These are phyloP conservation scores for Cecropterus lyciades DNA, from an alignment of 1,140 invertebrate species.

Conservation along the genomic window DNA sequence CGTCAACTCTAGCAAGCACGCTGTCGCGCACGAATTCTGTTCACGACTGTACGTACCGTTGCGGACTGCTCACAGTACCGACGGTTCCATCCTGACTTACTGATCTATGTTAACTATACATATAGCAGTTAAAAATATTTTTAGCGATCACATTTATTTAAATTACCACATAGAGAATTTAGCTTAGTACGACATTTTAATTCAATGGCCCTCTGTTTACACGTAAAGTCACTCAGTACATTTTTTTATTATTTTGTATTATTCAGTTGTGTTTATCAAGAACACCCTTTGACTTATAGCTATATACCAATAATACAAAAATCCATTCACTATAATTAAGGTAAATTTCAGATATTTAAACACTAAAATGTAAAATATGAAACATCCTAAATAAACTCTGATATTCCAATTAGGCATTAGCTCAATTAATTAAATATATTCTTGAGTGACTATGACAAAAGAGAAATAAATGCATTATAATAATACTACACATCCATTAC, in stretches of 20 bases:
- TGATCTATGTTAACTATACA: conserved; percentile 77
- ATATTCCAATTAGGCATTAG: conserved; percentile 84
- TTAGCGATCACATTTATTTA: conserved; percentile 82
- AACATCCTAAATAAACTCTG: conserved; percentile 84
- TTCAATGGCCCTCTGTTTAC: conserved; percentile 83
- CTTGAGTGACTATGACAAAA: conserved; percentile 82
- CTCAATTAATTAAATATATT: conserved; percentile 82
- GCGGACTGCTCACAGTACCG: conserved; percentile 47
- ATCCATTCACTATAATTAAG: conserved; percentile 83
- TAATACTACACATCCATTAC: conserved; percentile 81
- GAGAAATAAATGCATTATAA: conserved; percentile 83
- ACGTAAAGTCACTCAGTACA: conserved; percentile 84
- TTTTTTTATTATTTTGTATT: conserved; percentile 75
- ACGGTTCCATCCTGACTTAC: conserved; percentile 66
- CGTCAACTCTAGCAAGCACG: conserved; percentile 13
- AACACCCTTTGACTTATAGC: conserved; percentile 81
- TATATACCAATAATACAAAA: conserved; percentile 84
- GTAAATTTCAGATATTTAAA: conserved; percentile 84
- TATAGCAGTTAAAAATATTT: conserved; percentile 82
- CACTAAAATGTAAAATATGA: conserved; percentile 83
- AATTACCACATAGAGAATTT: conserved; percentile 82
- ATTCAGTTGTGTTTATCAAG: conserved; percentile 79
- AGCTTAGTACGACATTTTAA: conserved; percentile 81
- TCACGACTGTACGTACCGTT: conserved; percentile 27
- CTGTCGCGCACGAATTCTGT: conserved; percentile 28